Evolutionary conservation across 2,888 invertebrate species (phyloP), one percentile per base, ranked within the genome.

Genomic region (Scaptomyza polygonia): DNA sequence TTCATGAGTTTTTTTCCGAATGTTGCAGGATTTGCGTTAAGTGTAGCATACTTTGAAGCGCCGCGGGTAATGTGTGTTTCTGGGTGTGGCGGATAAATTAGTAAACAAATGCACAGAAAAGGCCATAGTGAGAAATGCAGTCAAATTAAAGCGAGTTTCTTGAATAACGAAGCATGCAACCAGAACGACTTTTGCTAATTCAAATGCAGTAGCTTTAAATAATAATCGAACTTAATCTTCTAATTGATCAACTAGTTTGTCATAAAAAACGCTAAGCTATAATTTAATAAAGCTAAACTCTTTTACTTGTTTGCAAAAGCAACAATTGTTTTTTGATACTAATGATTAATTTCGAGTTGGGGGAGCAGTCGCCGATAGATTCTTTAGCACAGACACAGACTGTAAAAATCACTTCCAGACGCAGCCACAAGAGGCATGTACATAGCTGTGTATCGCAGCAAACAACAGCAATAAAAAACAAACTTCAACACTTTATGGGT

Each of bases 41-140:
- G 68, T 77, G 51, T 82, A 66, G 79, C 67, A 74, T 49, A 77
- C 70, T 48, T 64, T 62, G 44, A 2, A 61, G 61, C 55, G 67
- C 69, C 66, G 48, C n/a, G 18, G 49, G 62, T 6, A 44, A 11
- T 32, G 36, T 16, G 18, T 43, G 27, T 30, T 18, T 43, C 6
- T 47, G 27, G 53, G 32, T 42, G 62, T 18, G 62, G 30, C 32
- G 63, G 53, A 25, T 45, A 78, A 84, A 84, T 78, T 63, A 78
- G 75, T 68, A 68, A 61, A 67, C 76, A 68, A 77, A 65, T 51
- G 62, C 32, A 48, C 43, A 64, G 63, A 69, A 77, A 66, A 61
- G 54, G 49, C n/a, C n/a, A n/a, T 1, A 58, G 67, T 57, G 53
- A 51, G 44, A 64, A 43, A 44, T 59, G 12, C n/a, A 62, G 59